These are phyloP conservation scores for Trisateles emortualis DNA, from an alignment of 2,888 invertebrate species.

Conservation along the genomic window DNA sequence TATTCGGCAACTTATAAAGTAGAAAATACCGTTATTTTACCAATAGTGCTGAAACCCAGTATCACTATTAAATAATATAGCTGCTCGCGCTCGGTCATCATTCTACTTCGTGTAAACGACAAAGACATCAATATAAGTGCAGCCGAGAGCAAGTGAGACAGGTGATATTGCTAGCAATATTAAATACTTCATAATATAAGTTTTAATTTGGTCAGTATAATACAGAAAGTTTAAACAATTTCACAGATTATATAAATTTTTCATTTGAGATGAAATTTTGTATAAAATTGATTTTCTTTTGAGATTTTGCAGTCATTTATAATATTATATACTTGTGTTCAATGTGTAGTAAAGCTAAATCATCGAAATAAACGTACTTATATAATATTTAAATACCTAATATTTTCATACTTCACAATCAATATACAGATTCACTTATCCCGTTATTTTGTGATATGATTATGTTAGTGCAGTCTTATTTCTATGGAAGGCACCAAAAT, in stretches of 20 bases:
- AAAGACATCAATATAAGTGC: background rate
- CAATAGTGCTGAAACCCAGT: background rate
- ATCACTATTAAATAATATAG: background rate
- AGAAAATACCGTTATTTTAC: constrained; percentile 15
- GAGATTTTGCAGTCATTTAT: constrained; percentile 1
- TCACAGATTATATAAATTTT: background rate
- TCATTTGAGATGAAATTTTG: background rate
- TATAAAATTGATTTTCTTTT: background rate
- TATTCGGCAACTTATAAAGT: constrained; percentile 29
- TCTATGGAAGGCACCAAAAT: constrained; percentile 70
- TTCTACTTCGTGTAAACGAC: background rate
- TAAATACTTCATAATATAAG: background rate
- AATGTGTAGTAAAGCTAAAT: constrained; percentile 13
- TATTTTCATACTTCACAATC: background rate
- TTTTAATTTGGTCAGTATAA: no score
- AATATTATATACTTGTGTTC: constrained; percentile 2
- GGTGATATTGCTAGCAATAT: background rate
- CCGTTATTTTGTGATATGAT: constrained; percentile 9
- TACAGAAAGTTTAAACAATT: no score
- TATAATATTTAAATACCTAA: constrained; percentile 17
- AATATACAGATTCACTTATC: background rate
- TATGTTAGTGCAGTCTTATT: constrained; percentile 61
- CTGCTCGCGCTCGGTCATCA: background rate
- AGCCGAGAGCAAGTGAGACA: background rate
- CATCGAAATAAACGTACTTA: constrained; percentile 22